Evolutionary conservation across 2,888 invertebrate species (phyloP).

Genomic region (Epirrhoe alternata): DNA sequence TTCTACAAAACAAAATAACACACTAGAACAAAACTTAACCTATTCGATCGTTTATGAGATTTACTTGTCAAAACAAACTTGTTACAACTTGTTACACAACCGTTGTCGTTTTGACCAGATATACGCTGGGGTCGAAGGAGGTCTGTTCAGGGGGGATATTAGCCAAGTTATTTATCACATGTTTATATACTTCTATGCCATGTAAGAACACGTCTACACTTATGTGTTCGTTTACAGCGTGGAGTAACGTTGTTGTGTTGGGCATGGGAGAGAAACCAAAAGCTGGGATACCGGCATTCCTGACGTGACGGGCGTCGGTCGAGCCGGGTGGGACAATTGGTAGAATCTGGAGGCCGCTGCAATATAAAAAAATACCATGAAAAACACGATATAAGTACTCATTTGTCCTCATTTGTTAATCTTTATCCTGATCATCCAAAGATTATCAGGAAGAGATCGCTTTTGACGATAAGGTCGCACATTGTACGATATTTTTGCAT

Average conservation of each 20-base stretch:
- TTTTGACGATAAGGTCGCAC: no score
- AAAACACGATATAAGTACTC: no score
- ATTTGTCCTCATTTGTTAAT: no score
- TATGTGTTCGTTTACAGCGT: constrained; percentile 92
- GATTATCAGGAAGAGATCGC: no score
- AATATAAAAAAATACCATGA: no score
- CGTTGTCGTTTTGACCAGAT: constrained; percentile 27
- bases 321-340: constrained; percentile 91
- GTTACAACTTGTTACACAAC: no score
- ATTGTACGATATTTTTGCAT: no score
- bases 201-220: constrained; percentile 88
- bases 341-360: constrained; percentile 85
- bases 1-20: no score
- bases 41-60: no score
- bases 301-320: constrained; percentile 90
- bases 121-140: constrained; percentile 11
- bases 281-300: constrained; percentile 90
- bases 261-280: constrained; percentile 94
- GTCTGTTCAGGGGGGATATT: constrained; percentile 27
- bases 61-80: no score
- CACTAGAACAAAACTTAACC: no score
- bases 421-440: no score
- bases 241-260: constrained; percentile 90
- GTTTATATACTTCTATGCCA: constrained; percentile 90
- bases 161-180: constrained; percentile 62